These are phyloP conservation scores for Catocala fraxini DNA, from an alignment of 2,888 invertebrate genomes.

Conservation along the genomic window DNA sequence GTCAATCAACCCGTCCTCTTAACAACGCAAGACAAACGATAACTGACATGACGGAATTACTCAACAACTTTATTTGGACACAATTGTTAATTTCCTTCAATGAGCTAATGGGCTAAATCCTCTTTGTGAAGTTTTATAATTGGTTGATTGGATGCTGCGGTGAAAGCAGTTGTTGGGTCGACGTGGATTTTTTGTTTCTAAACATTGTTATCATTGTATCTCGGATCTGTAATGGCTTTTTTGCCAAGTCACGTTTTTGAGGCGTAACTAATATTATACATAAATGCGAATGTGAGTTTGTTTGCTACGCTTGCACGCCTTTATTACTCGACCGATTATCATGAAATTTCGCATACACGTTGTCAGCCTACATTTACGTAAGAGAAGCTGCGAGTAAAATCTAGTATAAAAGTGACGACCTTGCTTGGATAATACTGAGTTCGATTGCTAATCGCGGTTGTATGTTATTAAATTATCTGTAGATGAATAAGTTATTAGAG, in stretches of 20 bases:
- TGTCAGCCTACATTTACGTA: too few species aligned
- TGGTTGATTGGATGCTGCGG: constrained; percentile 76
- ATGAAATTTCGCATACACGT: too few species aligned
- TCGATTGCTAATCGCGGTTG: too few species aligned
- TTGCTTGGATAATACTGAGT: too few species aligned
- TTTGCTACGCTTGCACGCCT: too few species aligned
- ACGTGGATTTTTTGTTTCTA: constrained; percentile 42
- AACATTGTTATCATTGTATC: constrained; percentile 37
- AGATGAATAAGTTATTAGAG: too few species aligned
- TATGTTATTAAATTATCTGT: too few species aligned
- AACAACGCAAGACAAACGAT: constrained; percentile 73
- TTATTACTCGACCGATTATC: too few species aligned
- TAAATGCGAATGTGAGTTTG: too few species aligned
- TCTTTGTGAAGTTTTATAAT: constrained; percentile 77
- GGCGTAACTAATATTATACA: not conserved
- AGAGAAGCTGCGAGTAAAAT: too few species aligned
- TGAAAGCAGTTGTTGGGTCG: constrained; percentile 42
- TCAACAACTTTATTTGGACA: constrained; percentile 84
- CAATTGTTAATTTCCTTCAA: constrained; percentile 87
- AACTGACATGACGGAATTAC: constrained; percentile 83
- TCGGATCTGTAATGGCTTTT: constrained; percentile 26
- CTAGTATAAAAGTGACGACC: too few species aligned
- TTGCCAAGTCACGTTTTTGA: constrained; percentile 36
- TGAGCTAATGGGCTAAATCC: constrained; percentile 85
- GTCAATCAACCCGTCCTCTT: constrained; percentile 68